Conservation (phyloP, 2,797 vertebrate species). For the Chelidonichthys spinosus region DNA sequence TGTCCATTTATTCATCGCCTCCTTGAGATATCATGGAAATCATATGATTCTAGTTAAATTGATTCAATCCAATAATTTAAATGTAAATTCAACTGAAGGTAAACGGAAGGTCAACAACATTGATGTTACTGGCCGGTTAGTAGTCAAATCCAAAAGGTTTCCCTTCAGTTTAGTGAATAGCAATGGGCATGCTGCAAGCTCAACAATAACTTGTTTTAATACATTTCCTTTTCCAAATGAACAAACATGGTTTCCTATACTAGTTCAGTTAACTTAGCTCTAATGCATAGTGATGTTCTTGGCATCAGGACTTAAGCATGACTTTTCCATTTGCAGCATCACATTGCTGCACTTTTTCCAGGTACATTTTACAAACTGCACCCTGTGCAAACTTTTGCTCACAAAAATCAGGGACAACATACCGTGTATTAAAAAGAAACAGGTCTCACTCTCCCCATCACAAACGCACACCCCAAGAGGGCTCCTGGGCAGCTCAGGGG, state of each 20-base stretch:
- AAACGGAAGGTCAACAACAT: too few species aligned
- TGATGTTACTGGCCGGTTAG: background rate
- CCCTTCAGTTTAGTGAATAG: too few species aligned
- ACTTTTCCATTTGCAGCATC: background rate
- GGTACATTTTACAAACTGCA: background rate
- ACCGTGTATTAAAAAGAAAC: background rate
- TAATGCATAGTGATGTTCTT: background rate
- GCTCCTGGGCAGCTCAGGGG: constrained; percentile 65
- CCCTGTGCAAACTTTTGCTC: too few species aligned
- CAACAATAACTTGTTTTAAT: background rate
- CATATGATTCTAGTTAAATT: too few species aligned
- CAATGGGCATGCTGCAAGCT: background rate
- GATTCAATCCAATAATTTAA: too few species aligned
- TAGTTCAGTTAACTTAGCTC: background rate
- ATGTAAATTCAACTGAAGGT: too few species aligned
- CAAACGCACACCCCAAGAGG: constrained; percentile 32
- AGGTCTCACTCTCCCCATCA: too few species aligned
- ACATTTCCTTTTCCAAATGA: background rate
- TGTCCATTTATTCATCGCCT: background rate
- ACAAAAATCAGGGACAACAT: background rate
- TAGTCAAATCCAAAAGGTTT: background rate
- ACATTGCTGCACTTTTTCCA: background rate
- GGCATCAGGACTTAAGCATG: background rate
- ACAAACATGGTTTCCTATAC: background rate
- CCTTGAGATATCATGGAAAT: background rate